Evolutionary conservation across 2,113 vertebrate species (phyloP).

Genomic region (Gasterosteus nipponicus): DNA sequence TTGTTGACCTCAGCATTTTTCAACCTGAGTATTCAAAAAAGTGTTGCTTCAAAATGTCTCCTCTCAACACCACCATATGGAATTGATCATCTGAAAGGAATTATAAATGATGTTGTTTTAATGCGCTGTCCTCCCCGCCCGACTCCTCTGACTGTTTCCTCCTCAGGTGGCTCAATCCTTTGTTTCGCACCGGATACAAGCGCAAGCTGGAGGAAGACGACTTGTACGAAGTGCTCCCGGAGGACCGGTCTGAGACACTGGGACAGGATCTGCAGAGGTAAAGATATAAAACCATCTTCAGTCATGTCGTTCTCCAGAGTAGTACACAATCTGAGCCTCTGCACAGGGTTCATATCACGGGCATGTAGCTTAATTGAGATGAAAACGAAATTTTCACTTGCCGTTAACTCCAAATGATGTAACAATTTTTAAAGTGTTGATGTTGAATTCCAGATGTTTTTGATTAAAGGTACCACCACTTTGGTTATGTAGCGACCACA

Average conservation of each 20-base stretch:
- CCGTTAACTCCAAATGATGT: no score
- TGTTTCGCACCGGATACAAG: constrained; percentile 89
- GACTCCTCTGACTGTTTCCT: neutral
- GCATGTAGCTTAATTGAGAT: neutral
- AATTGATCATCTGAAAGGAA: neutral
- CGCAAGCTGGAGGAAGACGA: constrained; percentile 92
- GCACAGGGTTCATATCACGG: neutral
- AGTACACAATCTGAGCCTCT: neutral
- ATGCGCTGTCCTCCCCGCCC: neutral
- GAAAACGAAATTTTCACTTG: no score
- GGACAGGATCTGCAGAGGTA: constrained; percentile 91
- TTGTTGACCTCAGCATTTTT: neutral
- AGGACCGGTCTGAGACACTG: constrained; percentile 87
- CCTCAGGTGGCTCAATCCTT: constrained; percentile 92
- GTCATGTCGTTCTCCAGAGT: neutral
- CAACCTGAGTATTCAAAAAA: neutral
- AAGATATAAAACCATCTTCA: neutral
- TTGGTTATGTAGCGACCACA: neutral
- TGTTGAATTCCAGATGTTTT: neutral
- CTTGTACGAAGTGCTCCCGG: constrained; percentile 88
- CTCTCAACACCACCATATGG: neutral
- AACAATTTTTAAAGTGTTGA: neutral
- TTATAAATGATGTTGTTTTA: neutral
- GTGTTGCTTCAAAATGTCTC: no score
- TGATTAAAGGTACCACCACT: neutral